phyloP scores from a whole-genome alignment of 1,140 invertebrate species.

The Ephestia elutella region DNA sequence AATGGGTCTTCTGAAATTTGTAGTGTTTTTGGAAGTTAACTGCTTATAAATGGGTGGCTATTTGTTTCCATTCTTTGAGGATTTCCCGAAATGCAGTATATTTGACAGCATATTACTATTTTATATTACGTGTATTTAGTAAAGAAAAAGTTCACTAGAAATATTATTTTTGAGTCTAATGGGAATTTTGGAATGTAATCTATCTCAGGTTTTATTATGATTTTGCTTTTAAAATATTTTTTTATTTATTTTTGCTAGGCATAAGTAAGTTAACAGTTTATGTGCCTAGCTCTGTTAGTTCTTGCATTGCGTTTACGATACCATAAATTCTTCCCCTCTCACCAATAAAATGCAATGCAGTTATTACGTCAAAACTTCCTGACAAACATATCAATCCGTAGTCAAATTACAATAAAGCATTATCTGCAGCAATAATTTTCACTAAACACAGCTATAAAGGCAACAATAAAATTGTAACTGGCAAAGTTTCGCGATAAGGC shows the following conservation, averaged over 20 bases:
- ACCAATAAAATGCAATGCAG: too few species aligned
- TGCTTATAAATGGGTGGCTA: background rate
- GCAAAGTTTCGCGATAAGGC: slow-evolving; percentile 9
- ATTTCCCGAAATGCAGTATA: background rate
- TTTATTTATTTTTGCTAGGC: too few species aligned
- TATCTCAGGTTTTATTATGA: too few species aligned
- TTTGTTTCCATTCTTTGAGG: background rate
- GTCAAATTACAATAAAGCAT: background rate
- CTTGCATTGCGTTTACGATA: too few species aligned
- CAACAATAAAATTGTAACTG: slow-evolving; percentile 9
- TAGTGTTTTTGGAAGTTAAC: slow-evolving; percentile 5
- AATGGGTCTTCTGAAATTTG: background rate
- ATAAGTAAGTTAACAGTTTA: too few species aligned
- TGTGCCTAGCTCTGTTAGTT: too few species aligned
- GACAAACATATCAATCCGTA: background rate
- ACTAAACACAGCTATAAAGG: slow-evolving; percentile 8
- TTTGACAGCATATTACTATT: background rate
- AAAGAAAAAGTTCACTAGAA: too few species aligned
- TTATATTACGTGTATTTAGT: too few species aligned
- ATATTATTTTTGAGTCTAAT: too few species aligned
- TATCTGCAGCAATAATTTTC: slow-evolving; percentile 8
- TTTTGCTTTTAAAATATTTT: too few species aligned
- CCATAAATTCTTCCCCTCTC: too few species aligned
- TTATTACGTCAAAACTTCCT: background rate
- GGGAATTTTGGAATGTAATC: too few species aligned